Percentiles rank a stretch among this genome's conserved stretches.
Conservation (phyloP, 2,113 vertebrate genomes). For the Spilogale gracilis region DNA sequence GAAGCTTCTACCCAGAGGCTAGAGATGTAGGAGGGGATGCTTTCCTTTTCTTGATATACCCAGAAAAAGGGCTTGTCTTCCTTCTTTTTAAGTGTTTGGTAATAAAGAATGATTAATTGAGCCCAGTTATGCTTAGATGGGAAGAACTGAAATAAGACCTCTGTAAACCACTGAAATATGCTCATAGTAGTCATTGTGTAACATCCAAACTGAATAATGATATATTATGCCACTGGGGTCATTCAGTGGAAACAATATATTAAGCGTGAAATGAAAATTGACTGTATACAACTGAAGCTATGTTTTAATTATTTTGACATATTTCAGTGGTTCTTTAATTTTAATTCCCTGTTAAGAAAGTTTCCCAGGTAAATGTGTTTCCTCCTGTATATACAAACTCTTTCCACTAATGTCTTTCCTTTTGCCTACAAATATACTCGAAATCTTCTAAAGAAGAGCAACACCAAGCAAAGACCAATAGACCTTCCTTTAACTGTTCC, state of each 20-base stretch:
- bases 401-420: neutral
- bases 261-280: neutral
- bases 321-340: neutral
- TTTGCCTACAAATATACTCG: neutral
- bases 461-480: neutral
- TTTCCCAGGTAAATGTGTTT: neutral
- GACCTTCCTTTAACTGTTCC: neutral
- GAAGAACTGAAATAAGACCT: slow-evolving; percentile 30
- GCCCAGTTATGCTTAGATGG: neutral
- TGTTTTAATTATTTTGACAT: neutral
- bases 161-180: neutral
- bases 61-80: neutral
- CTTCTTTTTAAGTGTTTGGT: neutral
- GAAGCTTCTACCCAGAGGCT: neutral
- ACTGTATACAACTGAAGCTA: neutral
- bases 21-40: neutral
- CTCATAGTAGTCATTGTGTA: neutral
- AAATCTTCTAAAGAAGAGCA: slow-evolving; percentile 22
- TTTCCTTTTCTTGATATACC: neutral
- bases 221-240: neutral
- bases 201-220: neutral
- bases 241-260: neutral
- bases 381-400: neutral
- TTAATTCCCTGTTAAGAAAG: neutral
- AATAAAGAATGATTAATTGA: neutral